Evolutionary conservation across 2,888 invertebrate genomes (phyloP).

Genomic region (Morinoia aosen): DNA sequence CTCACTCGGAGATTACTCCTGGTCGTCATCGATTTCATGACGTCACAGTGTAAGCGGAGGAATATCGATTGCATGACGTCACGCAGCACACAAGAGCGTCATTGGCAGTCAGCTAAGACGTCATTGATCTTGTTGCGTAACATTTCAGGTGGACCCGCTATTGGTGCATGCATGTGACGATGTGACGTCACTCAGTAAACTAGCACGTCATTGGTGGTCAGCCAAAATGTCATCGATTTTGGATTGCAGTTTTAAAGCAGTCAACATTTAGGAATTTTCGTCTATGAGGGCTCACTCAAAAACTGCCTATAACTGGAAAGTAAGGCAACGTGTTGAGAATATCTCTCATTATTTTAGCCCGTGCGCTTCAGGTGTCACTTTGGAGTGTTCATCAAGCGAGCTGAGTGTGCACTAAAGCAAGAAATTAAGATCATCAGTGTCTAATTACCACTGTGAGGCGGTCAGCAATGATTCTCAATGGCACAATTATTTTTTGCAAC

Average conservation of each 20-base stretch:
- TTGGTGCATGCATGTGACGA: background rate
- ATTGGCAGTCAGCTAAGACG: conserved; percentile 5
- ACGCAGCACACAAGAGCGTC: background rate
- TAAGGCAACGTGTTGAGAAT: no score
- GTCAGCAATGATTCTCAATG: no score
- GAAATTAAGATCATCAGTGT: no score
- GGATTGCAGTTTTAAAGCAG: background rate
- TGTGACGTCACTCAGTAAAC: conserved; percentile 12
- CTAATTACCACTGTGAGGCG: no score
- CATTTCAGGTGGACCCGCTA: background rate
- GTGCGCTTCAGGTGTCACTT: no score
- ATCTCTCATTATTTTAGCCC: no score
- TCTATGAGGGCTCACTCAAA: no score
- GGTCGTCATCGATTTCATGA: conserved; percentile 27
- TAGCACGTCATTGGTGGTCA: background rate
- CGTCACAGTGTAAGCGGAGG: background rate
- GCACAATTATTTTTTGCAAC: no score
- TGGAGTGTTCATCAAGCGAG: no score
- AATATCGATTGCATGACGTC: background rate
- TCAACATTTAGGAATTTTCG: no score
- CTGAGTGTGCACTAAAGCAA: no score
- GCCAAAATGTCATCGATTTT: background rate
- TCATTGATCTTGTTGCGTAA: background rate
- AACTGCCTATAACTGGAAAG: no score
- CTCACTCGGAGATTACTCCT: background rate